A percentile compares a stretch with the other conserved stretches of the same genome.
These are phyloP conservation scores for Rhyacichthys aspro DNA, from an alignment of 2,797 vertebrate genomes.

Conservation along the genomic window DNA sequence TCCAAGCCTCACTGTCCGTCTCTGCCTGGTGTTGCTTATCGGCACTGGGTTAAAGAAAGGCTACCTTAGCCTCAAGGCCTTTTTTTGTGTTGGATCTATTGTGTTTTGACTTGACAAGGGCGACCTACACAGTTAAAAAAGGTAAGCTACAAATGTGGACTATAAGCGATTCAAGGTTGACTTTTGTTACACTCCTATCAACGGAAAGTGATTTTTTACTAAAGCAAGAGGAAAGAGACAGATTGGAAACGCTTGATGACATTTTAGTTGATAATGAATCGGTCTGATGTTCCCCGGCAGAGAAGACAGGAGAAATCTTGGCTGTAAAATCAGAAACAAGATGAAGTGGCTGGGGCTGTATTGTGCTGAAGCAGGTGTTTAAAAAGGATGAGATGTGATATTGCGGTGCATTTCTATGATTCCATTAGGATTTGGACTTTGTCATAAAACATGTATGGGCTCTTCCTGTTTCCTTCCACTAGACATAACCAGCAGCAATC, in stretches of 20 bases:
- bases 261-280: conserved; percentile 47
- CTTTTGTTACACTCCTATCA: conserved; percentile 6
- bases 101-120: conserved; percentile 17
- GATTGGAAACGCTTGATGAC: conserved; percentile 38
- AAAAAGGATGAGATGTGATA: conserved; percentile 13
- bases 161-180: conserved; percentile 16
- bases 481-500: conserved; percentile 34
- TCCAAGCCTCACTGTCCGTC: conserved; percentile 73
- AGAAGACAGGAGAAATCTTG: not conserved
- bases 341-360: conserved; percentile 6
- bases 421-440: conserved; percentile 36
- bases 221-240: conserved; percentile 32
- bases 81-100: conserved; percentile 56
- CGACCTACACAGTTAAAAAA: conserved; percentile 8
- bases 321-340: conserved; percentile 24
- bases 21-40: conserved; percentile 35
- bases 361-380: conserved; percentile 13
- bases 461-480: conserved; percentile 43
- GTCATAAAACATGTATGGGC: conserved; percentile 57
- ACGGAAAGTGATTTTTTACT: conserved; percentile 21
- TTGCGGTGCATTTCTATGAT: conserved; percentile 3
- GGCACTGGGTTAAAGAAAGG: conserved; percentile 5
- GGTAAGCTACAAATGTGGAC: conserved; percentile 52
- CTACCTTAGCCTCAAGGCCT: not conserved
- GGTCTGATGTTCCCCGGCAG: conserved; percentile 23